A percentile compares a stretch with the other conserved stretches of the same genome.
These are phyloP conservation scores for Luperina nickerlii DNA, from an alignment of 2,888 invertebrate species.

Conservation along the genomic window DNA sequence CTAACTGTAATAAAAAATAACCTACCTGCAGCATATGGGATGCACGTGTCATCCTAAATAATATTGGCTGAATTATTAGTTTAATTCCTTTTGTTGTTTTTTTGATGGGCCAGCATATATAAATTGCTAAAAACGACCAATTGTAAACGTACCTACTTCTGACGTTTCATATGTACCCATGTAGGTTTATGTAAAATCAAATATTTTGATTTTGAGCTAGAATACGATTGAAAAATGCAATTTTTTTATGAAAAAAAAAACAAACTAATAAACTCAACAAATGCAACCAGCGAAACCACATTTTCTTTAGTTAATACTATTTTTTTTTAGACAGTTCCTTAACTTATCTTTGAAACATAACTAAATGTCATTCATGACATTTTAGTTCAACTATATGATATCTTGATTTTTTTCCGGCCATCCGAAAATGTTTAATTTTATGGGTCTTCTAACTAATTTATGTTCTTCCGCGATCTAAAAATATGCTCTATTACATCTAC, in stretches of 20 bases:
- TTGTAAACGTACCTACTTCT: not conserved
- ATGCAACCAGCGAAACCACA: not conserved
- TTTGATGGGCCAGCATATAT: not conserved
- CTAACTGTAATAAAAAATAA: conserved; percentile 61
- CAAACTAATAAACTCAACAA: not conserved
- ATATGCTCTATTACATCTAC: not conserved
- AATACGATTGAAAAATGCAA: not conserved
- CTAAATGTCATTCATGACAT: conserved; percentile 16
- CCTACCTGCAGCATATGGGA: conserved; percentile 54
- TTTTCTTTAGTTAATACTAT: too few relatives aligned
- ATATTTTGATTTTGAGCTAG: not conserved
- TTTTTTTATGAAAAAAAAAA: rapidly evolving
- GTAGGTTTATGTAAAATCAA: not conserved
- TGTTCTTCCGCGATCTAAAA: conserved; percentile 21
- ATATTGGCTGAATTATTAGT: conserved; percentile 44
- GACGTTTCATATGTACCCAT: not conserved
- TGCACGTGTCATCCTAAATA: conserved; percentile 59
- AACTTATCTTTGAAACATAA: not conserved
- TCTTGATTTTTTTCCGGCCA: conserved; percentile 6
- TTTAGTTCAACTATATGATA: conserved; percentile 12
- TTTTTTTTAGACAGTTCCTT: not conserved
- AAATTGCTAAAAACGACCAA: not conserved
- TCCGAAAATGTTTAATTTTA: conserved; percentile 19
- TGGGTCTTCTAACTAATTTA: conserved; percentile 16
- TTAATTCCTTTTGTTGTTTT: conserved; percentile 12